Evolutionary conservation across 2,888 invertebrate genomes (phyloP), one percentile per base, ranked within the genome.

Genomic region (Homarus gammarus): DNA sequence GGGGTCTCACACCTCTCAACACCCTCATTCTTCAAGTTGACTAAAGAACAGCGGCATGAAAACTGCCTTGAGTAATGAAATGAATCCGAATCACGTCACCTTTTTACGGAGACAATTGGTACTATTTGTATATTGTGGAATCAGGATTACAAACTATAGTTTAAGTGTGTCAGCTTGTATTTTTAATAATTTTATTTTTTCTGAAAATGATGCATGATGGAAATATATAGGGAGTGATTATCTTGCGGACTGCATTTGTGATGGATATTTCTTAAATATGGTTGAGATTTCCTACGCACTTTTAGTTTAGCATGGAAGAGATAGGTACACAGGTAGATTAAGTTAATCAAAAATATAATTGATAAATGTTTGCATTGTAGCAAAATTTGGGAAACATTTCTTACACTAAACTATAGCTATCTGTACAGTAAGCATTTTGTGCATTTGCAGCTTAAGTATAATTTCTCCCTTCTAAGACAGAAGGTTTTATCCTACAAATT

Each of bases 51-150:
- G 27, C n/a, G 64, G 64, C 64, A 64, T 64, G 8, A 2, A 64
- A 64, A 64, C n/a, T 6, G 27, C 3, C n/a, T 27, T 27, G 64
- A 64, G 64, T 27, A 64, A 64, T 64, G 5, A 38, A 82, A 36
- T 82, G 68, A 82, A 61, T 70, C 31, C 70, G 83, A 83, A 83
- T 68, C 83, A 83, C 83, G 40, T 56, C n/a, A 83, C 68, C 44
- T 70, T 83, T 83, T 44, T 61, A 68, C 44, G 78, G 27, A 27
- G 64, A 64, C 64, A 6, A 64, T 64, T 64, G 27, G 64, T 64
- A 64, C n/a, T 64, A 27, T 64, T 64, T 27, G 27, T 64, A 64
- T 64, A 64, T 64, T 64, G n/a, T 64, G 64, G 27, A 64, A 64
- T 64, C 64, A 27, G 64, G 75, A 75, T n/a, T 83, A 40, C 44